phyloP scores from a whole-genome alignment of 1,140 invertebrate genomes.

The Chlorops oryzae region DNA sequence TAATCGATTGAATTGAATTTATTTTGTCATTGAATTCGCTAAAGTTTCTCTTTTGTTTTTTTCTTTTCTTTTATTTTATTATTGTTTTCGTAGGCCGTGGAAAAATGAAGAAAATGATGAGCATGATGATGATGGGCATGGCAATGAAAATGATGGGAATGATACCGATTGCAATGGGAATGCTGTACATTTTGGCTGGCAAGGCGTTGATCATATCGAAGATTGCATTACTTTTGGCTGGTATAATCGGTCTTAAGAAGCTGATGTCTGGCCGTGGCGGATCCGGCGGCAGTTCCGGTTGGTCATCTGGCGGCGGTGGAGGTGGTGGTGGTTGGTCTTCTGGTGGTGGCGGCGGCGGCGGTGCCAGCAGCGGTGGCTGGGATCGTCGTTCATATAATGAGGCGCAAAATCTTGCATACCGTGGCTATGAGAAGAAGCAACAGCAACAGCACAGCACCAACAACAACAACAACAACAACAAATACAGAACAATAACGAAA shows the following conservation, averaged over 20 bases:
- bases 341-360: slow-evolving; percentile 49
- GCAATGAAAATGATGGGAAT: slow-evolving; percentile 68
- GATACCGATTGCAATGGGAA: slow-evolving; percentile 66
- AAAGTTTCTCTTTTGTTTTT: no score
- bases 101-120: slow-evolving; percentile 78
- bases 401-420: slow-evolving; percentile 63
- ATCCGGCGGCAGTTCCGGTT: slow-evolving; percentile 51
- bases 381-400: slow-evolving; percentile 50
- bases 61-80: slow-evolving; percentile 10
- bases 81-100: slow-evolving; percentile 55
- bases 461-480: slow-evolving; percentile 19
- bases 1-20: neutral
- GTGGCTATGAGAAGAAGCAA: slow-evolving; percentile 48
- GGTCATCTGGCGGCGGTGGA: slow-evolving; percentile 53
- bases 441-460: slow-evolving; percentile 22
- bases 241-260: slow-evolving; percentile 75
- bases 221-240: slow-evolving; percentile 67
- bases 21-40: neutral
- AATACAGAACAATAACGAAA: no score
- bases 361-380: slow-evolving; percentile 49
- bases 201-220: slow-evolving; percentile 73
- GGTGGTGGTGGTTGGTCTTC: slow-evolving; percentile 58
- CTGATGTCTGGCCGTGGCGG: slow-evolving; percentile 60
- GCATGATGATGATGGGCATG: slow-evolving; percentile 74
- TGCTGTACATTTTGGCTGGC: slow-evolving; percentile 66